Evolutionary conservation across 2,888 invertebrate species (phyloP).

Genomic region (Malacosoma neustria): DNA sequence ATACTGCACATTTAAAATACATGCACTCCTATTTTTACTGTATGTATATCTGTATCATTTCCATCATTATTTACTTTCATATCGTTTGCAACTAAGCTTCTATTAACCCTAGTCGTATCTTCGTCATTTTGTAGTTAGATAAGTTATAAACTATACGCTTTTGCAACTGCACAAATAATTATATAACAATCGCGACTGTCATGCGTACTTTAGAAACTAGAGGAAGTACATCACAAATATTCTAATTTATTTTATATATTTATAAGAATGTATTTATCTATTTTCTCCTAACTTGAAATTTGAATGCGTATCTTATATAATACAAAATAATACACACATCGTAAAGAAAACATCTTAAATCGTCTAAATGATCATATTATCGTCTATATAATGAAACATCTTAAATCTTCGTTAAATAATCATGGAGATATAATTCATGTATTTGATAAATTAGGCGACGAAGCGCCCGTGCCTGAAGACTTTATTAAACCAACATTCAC

Average conservation of each 20-base stretch:
- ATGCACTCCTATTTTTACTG: slow-evolving; percentile 12
- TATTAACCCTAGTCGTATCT: slow-evolving; percentile 31
- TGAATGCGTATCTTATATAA: slow-evolving; percentile 31
- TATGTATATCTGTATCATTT: slow-evolving; percentile 18
- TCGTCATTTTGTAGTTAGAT: slow-evolving; percentile 41
- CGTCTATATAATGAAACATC: too few species aligned
- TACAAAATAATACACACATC: slow-evolving; percentile 32
- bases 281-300: slow-evolving; percentile 51
- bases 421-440: slow-evolving; percentile 30
- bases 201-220: slow-evolving; percentile 63
- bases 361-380: slow-evolving; percentile 35
- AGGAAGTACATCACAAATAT: slow-evolving; percentile 34
- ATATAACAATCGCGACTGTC: slow-evolving; percentile 60
- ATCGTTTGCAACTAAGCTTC: slow-evolving; percentile 35
- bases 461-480: slow-evolving; percentile 94
- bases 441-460: slow-evolving; percentile 83
- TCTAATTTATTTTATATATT: slow-evolving; percentile 36
- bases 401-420: slow-evolving; percentile 39
- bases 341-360: slow-evolving; percentile 73
- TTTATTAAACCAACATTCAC: slow-evolving; percentile 98
- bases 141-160: slow-evolving; percentile 48
- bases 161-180: slow-evolving; percentile 57
- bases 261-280: slow-evolving; percentile 44
- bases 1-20: slow-evolving; percentile 15
- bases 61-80: slow-evolving; percentile 22